These are phyloP conservation scores for Cheirogaleus medius DNA, from an alignment of 2,113 vertebrate genomes.

Conservation along the genomic window DNA sequence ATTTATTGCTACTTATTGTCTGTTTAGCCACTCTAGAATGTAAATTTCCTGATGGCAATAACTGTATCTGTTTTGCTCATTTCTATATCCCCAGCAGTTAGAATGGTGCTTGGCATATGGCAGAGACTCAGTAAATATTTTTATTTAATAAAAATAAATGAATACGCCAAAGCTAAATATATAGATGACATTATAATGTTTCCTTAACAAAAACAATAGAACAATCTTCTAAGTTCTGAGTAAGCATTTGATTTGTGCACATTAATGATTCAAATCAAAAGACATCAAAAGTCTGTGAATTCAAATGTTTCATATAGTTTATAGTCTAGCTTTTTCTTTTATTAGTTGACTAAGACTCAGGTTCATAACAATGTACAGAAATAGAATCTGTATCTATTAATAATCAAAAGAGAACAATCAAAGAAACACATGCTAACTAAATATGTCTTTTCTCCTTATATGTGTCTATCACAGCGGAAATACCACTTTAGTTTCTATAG, in stretches of 20 bases:
- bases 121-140: not conserved
- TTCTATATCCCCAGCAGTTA: not conserved
- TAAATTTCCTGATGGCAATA: not conserved
- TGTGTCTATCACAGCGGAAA: slow-evolving; percentile 71
- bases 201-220: not conserved
- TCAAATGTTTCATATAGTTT: not conserved
- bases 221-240: slow-evolving; percentile 18
- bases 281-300: not conserved
- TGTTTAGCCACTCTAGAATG: not conserved
- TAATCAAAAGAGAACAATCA: slow-evolving; percentile 22
- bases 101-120: not conserved
- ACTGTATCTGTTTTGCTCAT: not conserved
- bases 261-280: slow-evolving; percentile 22
- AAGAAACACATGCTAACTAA: slow-evolving; percentile 38
- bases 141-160: not conserved
- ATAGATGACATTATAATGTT: slow-evolving; percentile 42
- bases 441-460: slow-evolving; percentile 55
- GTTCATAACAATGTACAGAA: not conserved
- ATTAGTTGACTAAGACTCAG: not conserved
- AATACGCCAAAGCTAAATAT: slow-evolving; percentile 54
- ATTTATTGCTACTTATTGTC: not conserved
- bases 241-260: not conserved
- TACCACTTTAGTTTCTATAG: slow-evolving; percentile 69
- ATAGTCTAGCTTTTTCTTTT: not conserved
- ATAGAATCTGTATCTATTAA: slow-evolving; percentile 1